These are phyloP conservation scores for Gobionotothen gibberifrons DNA, from an alignment of 2,797 vertebrate species.

Conservation along the genomic window DNA sequence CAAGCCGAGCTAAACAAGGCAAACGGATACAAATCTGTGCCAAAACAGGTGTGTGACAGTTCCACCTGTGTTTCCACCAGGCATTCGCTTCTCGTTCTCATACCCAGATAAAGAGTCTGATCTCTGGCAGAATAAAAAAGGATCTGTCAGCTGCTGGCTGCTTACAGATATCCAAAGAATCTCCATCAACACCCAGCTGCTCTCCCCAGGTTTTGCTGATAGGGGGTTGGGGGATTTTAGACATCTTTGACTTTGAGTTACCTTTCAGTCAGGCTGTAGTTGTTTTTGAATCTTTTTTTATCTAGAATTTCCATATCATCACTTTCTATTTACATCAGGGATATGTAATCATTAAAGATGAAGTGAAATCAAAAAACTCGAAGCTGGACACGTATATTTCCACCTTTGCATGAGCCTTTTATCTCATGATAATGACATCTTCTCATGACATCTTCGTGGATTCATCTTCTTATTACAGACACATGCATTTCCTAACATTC, in stretches of 20 bases:
- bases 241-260: slow-evolving; percentile 18
- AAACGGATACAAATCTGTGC: slow-evolving; percentile 65
- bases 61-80: slow-evolving; percentile 72
- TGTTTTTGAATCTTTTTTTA: slow-evolving; percentile 3
- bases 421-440: no score
- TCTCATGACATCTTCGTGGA: no score
- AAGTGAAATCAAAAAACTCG: background rate
- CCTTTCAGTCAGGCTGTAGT: slow-evolving; percentile 17
- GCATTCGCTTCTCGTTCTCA: slow-evolving; percentile 48
- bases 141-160: slow-evolving; percentile 71
- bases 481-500: no score
- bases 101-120: slow-evolving; percentile 67
- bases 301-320: slow-evolving; percentile 12
- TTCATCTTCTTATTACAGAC: no score
- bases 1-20: slow-evolving; percentile 65
- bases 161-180: slow-evolving; percentile 44
- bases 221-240: background rate
- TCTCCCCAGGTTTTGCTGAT: slow-evolving; percentile 51
- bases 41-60: slow-evolving; percentile 71
- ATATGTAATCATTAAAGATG: background rate
- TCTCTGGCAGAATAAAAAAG: slow-evolving; percentile 67
- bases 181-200: slow-evolving; percentile 57
- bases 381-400: background rate
- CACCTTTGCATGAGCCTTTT: background rate
- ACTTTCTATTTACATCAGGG: background rate